These are phyloP conservation scores for Heliconius hewitsoni DNA, from an alignment of 1,140 invertebrate species.

Conservation along the genomic window DNA sequence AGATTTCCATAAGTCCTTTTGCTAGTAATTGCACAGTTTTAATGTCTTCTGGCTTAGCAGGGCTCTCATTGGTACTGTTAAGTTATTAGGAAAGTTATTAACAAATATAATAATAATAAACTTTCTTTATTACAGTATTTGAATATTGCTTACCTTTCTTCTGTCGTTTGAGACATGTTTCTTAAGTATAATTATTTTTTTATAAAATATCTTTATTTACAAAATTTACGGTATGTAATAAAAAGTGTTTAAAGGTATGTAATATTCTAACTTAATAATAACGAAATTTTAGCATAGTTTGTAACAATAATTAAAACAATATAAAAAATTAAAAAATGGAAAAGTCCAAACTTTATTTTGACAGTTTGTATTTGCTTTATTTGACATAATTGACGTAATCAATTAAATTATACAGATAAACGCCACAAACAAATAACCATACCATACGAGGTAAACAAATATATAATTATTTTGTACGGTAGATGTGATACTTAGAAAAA, in stretches of 20 bases:
- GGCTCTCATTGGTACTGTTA: slow-evolving; percentile 40
- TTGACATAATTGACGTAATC: background rate
- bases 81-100: background rate
- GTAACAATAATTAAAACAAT: background rate
- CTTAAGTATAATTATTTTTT: background rate
- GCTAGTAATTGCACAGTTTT: slow-evolving; percentile 65
- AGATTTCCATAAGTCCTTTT: slow-evolving; percentile 68
- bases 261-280: background rate
- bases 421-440: no score
- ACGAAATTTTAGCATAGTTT: background rate
- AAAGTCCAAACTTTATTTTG: slow-evolving; percentile 4
- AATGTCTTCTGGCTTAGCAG: slow-evolving; percentile 46
- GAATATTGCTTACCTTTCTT: background rate
- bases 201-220: background rate
- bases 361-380: background rate
- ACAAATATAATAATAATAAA: background rate
- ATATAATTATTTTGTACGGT: no score
- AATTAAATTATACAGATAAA: no score
- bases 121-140: background rate
- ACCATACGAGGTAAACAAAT: no score
- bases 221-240: background rate
- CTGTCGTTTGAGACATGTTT: slow-evolving; percentile 2
- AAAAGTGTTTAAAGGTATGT: background rate
- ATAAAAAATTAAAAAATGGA: background rate
- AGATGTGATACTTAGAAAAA: no score